These are phyloP conservation scores for Drosophila testacea DNA, from an alignment of 2,888 invertebrate genomes.

Conservation along the genomic window DNA sequence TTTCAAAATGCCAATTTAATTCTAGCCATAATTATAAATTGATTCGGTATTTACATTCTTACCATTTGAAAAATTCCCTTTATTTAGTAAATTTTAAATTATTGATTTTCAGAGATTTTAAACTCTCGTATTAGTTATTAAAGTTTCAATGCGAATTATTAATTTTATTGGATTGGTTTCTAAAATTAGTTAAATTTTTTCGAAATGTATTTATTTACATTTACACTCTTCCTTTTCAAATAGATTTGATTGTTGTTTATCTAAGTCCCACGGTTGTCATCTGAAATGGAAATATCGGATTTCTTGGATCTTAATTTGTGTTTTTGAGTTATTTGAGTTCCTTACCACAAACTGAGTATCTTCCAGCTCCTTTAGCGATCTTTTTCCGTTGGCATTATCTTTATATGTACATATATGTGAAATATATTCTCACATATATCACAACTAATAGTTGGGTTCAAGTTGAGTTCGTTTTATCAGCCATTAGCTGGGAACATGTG, in stretches of 20 bases:
- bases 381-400: background rate
- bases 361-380: background rate
- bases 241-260: too few relatives aligned
- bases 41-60: background rate
- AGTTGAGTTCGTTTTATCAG: constrained; percentile 42
- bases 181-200: too few relatives aligned
- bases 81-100: too few relatives aligned
- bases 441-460: constrained; percentile 29
- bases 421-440: constrained; percentile 34
- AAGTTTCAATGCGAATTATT: too few relatives aligned
- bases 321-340: background rate
- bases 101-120: too few relatives aligned
- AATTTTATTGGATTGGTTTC: too few relatives aligned
- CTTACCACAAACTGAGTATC: background rate
- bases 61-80: too few relatives aligned
- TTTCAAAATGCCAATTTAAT: too few relatives aligned
- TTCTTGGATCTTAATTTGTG: background rate
- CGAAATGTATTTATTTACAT: too few relatives aligned
- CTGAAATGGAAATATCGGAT: background rate
- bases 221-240: too few relatives aligned
- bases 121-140: too few relatives aligned
- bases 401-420: too few relatives aligned
- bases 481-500: constrained; percentile 32
- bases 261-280: background rate
- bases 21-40: background rate